Evolutionary conservation across 2,888 invertebrate species (phyloP).

Genomic region (Chydorus sphaericus): DNA sequence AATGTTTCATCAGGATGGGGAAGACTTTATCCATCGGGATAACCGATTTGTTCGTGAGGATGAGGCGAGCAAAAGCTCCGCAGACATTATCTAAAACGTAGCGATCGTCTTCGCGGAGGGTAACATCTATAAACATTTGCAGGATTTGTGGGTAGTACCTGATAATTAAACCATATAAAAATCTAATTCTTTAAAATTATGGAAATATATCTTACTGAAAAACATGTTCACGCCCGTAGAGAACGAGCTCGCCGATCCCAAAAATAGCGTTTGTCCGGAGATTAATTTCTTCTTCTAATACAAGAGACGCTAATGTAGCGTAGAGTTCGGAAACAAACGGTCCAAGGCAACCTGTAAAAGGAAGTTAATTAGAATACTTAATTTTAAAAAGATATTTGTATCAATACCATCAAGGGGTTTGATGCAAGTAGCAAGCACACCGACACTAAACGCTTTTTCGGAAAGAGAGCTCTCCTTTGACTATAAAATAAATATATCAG

Average conservation of each 20-base stretch:
- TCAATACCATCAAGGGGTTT: slow-evolving; percentile 39
- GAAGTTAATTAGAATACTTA: slow-evolving; percentile 21
- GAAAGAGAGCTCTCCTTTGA: slow-evolving; percentile 46
- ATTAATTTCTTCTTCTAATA: slow-evolving; percentile 47
- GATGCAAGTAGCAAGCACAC: slow-evolving; percentile 57
- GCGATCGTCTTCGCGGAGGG: slow-evolving; percentile 44
- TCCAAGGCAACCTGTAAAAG: slow-evolving; percentile 22
- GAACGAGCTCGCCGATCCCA: slow-evolving; percentile 55
- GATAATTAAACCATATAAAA: neutral
- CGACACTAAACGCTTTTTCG: slow-evolving; percentile 54
- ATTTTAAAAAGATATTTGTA: neutral
- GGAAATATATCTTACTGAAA: no score
- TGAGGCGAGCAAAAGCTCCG: slow-evolving; percentile 57
- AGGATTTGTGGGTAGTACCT: slow-evolving; percentile 50
- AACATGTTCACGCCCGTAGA: slow-evolving; percentile 46
- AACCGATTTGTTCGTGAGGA: slow-evolving; percentile 43
- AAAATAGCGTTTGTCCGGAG: slow-evolving; percentile 62
- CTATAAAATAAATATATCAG: slow-evolving; percentile 29
- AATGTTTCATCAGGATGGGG: slow-evolving; percentile 49
- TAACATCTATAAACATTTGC: slow-evolving; percentile 45
- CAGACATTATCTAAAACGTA: slow-evolving; percentile 60
- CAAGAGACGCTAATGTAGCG: slow-evolving; percentile 43
- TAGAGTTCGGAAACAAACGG: slow-evolving; percentile 45
- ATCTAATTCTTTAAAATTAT: slow-evolving; percentile 20
- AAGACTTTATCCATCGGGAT: slow-evolving; percentile 59